A percentile compares a stretch with the other conserved stretches of the same genome.
These are phyloP conservation scores for Apodemia hepburni DNA, from an alignment of 2,888 invertebrate species.

Conservation along the genomic window DNA sequence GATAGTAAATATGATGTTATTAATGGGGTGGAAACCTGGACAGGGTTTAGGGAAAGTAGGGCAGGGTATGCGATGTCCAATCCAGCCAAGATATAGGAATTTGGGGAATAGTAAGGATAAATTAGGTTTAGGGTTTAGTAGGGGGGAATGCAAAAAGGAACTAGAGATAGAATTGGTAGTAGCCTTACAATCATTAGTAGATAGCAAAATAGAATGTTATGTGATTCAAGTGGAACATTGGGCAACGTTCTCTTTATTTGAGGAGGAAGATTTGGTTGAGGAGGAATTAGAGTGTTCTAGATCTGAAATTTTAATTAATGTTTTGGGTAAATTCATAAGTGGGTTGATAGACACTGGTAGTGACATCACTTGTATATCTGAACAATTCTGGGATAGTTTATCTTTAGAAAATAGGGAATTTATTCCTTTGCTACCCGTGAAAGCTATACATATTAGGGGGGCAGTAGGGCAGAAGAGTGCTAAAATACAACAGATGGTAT, in stretches of 20 bases:
- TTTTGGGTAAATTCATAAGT: constrained; percentile 4
- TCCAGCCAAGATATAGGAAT: background rate
- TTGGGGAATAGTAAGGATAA: background rate
- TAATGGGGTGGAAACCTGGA: constrained; percentile 23
- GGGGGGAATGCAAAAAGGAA: background rate
- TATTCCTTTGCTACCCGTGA: constrained; percentile 18
- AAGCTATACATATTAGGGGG: constrained; percentile 25
- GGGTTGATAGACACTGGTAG: constrained; percentile 29
- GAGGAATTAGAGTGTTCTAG: background rate
- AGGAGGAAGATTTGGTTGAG: background rate
- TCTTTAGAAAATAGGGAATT: background rate
- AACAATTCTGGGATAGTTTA: background rate
- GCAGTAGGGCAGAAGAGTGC: constrained; percentile 27
- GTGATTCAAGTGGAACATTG: background rate
- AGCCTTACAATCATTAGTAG: background rate
- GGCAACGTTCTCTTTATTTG: background rate
- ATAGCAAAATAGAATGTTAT: background rate
- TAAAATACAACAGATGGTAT: constrained; percentile 19
- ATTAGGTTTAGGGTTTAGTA: constrained; percentile 6
- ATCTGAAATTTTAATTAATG: constrained; percentile 21
- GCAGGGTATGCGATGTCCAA: constrained; percentile 8
- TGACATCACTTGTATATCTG: constrained; percentile 28
- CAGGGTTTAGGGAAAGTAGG: constrained; percentile 8
- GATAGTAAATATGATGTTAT: constrained; percentile 15
- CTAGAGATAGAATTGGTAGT: background rate